Conservation (phyloP, 2,113 vertebrate genomes). For the Leptodactylus fuscus region DNA sequence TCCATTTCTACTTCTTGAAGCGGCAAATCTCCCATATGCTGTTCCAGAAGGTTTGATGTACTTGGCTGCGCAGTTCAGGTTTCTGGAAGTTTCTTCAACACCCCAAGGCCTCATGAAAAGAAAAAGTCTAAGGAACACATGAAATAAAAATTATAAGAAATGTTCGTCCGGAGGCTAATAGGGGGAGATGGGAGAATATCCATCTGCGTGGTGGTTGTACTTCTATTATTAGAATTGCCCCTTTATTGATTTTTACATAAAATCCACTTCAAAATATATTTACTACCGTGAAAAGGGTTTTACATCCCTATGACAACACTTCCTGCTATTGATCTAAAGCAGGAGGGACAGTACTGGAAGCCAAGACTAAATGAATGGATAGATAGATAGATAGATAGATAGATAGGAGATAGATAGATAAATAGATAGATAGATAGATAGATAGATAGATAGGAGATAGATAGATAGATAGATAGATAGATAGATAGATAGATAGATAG, state of each 20-base stretch:
- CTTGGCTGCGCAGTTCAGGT: not conserved
- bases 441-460: no score
- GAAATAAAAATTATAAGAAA: slow-evolving; percentile 1
- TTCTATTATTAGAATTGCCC: not conserved
- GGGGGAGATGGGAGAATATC: not conserved
- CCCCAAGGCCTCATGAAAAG: slow-evolving; percentile 6
- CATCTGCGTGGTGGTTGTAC: not conserved
- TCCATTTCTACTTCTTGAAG: slow-evolving; percentile 12
- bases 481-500: no score
- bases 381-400: no score
- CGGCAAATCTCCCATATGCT: not conserved
- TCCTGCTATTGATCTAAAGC: no score
- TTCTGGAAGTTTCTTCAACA: slow-evolving; percentile 18
- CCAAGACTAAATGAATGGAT: no score
- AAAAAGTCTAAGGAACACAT: not conserved
- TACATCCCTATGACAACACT: no score
- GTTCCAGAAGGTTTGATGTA: slow-evolving; percentile 21
- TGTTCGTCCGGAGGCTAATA: not conserved
- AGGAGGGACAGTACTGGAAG: no score
- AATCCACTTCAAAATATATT: no score
- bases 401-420: no score
- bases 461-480: no score
- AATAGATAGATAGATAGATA: no score
- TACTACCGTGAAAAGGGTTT: no score
- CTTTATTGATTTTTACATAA: not conserved